Percentiles rank a stretch among this genome's conserved stretches.
Evolutionary conservation across 2,113 vertebrate genomes (phyloP).

Genomic region (Sphyrna mokarran): DNA sequence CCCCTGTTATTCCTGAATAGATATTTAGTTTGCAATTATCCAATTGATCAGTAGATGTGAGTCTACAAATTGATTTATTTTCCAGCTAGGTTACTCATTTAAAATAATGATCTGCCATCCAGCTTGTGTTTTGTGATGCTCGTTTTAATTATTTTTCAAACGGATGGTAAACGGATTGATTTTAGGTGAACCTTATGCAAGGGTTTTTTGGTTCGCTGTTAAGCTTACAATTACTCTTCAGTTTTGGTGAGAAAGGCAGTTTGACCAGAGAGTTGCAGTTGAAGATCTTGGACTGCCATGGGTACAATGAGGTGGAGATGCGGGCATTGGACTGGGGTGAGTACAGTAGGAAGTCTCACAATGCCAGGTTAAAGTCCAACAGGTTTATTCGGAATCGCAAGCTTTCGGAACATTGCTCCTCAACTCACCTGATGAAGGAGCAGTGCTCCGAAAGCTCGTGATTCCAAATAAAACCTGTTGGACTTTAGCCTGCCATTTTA

Average conservation of each 20-base stretch:
- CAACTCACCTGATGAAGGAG: no score
- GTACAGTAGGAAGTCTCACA: no score
- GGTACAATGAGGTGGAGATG: no score
- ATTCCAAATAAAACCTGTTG: no score
- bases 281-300: no score
- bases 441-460: no score
- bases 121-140: background rate
- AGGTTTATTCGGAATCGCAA: no score
- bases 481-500: no score
- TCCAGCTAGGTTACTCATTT: background rate
- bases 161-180: background rate
- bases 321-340: no score
- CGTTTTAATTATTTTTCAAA: background rate
- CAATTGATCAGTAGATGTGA: background rate
- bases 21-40: background rate
- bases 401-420: no score
- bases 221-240: background rate
- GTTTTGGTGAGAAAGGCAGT: background rate
- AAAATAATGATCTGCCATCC: slow-evolving; percentile 13
- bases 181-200: background rate
- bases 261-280: background rate
- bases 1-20: background rate
- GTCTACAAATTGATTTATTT: slow-evolving; percentile 16
- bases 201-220: background rate
- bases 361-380: no score